Evolutionary conservation across 2,113 vertebrate genomes (phyloP).

Genomic region (Candoia aspera): DNA sequence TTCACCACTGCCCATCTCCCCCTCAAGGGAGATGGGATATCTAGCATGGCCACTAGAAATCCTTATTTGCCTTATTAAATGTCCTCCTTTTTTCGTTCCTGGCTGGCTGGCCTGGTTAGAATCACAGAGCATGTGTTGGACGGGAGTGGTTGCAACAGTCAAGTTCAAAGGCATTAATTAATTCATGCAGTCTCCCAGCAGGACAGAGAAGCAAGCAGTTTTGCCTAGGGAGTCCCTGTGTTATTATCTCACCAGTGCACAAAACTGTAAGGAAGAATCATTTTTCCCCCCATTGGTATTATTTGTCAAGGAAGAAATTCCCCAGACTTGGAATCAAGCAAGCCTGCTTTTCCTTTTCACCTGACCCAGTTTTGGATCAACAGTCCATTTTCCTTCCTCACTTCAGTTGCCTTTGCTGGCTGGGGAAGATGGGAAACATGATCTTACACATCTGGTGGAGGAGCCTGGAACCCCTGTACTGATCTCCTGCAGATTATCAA

Average conservation of each 20-base stretch:
- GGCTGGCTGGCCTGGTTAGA: neutral
- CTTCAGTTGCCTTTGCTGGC: neutral
- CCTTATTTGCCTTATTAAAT: neutral
- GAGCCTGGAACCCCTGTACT: neutral
- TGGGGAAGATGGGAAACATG: neutral
- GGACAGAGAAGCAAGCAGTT: neutral
- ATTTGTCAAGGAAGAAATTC: neutral
- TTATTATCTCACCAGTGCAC: neutral
- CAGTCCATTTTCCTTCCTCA: neutral
- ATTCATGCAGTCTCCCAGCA: neutral
- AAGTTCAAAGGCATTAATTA: neutral
- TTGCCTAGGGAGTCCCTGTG: neutral
- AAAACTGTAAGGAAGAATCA: neutral
- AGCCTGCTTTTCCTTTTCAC: neutral
- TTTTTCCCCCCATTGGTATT: neutral
- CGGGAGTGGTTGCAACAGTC: neutral
- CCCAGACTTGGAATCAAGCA: neutral
- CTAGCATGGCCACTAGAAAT: no score
- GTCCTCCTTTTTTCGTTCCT: no score
- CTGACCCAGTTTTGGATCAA: neutral
- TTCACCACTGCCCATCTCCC: no score
- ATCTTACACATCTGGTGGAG: neutral
- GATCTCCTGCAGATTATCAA: neutral
- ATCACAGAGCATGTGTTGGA: no score
- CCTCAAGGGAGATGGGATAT: no score